Base-by-base conservation (phyloP, 2,113 vertebrate species). In the Sminthopsis crassicaudata region DNA sequence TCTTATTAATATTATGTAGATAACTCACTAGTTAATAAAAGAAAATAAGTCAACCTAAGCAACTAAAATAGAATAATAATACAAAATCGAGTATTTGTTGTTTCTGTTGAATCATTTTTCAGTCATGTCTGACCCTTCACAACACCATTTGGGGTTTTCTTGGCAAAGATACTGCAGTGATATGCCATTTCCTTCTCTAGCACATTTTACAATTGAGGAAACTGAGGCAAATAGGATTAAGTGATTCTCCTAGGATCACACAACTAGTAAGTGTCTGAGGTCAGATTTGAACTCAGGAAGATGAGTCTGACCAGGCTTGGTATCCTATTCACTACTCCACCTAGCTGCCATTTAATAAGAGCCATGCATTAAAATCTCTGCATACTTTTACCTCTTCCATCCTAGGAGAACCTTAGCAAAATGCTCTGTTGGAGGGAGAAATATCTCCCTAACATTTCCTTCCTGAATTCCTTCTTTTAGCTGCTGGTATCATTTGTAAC, bases 21-120 rank as follows among this genome's bases (percentile, higher is more conserved):
- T 95, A 94, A 96, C 89, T 88, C 93, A 92, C 1, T 95, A 89
- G 22, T 25, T 90, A 94, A 30, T 27, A 42, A 90, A 92, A 93
- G 95, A 91, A 93, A 89, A 54, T 22, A 95, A 90, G 48, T 27
- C 93, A 24, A 94, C 57, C 92, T 46, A 90, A 92, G 91, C 36
- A 88, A 91, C 76, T 50, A 50, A 93, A 90, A 94, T 93, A 46
- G 67, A 95, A 96, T 84, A 53, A n/a, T 55, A 42, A 93, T 91
- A 91, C 93, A 91, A 95, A 84, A 92, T 94, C 51, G 46, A 93
- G 91, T 51, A 92, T 67, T 16, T 67, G 11, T 67, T 67, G 30
- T 16, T 51, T 51, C 50, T 54, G n/a, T 95, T 95, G 16, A 55
- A 26, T 26, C 54, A 55, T 26, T 55, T 55, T 55, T 55, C 55